Base-by-base conservation (phyloP, 1,140 invertebrate genomes). In the Centruroides vittatus region DNA sequence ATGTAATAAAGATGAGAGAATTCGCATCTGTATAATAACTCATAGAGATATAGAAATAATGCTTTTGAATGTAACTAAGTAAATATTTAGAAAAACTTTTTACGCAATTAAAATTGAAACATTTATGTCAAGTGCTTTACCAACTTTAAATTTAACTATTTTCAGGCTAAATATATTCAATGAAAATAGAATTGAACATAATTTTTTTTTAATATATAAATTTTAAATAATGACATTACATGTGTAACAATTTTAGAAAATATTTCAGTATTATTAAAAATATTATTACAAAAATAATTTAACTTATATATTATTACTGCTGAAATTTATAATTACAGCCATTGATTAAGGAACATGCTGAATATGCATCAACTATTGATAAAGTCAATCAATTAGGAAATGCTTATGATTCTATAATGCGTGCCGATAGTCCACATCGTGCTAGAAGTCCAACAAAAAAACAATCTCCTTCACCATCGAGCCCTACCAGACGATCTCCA, bases 321-420 rank as follows among this genome's bases (percentile, higher is more conserved):
- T n/a, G 9, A 46, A 35, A 13, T 52, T 57, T 62, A 57, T 58
- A 35, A 60, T 72, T 72, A 35, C 70, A 81, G 75, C 91, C 92
- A 0, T 79, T 97, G 47, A 75, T 85, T 34, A 92, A 93, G 70
- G 91, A 95, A 70, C 89, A 94, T 74, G 81, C 88, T 47, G 89
- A 93, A 67, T 93, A 86, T 75, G 83, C 81, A 1, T 74, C 81
- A 1, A 92, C 85, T 12, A 86, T 96, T 58, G 92, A 96, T 66
- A 93, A 90, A 76, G 80, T 95, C 35, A 93, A 93, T 74, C 91
- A 95, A 70, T 77, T 92, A 1, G 93, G 91, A 3, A 83, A 82
- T 49, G 77, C 84, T 35, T 93, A 93, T 69, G 91, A 96, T 70
- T 83, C 84, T 35, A 71, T 94, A 51, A 77, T 86, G 1, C 80